A percentile compares a stretch with the other conserved stretches of the same genome.
phyloP scores from a whole-genome alignment of 2,113 vertebrate genomes.

The Pleuronectes platessa region DNA sequence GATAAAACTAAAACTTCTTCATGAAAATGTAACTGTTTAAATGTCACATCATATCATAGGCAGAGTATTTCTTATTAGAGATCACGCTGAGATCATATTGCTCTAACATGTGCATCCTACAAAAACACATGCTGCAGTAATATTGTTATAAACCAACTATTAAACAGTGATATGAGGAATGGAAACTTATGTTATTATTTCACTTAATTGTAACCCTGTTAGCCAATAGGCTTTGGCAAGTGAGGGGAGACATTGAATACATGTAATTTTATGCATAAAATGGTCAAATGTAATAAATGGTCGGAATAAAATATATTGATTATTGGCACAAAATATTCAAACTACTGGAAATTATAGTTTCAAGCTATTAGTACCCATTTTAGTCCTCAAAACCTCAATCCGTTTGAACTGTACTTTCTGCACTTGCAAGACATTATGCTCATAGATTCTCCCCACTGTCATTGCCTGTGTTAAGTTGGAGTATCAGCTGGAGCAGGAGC shows the following conservation, averaged over 20 bases:
- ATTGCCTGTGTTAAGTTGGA: conserved; percentile 69
- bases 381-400: neutral
- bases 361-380: neutral
- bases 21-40: neutral
- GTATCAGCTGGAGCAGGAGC: conserved; percentile 79
- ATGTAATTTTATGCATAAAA: conserved; percentile 38
- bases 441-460: neutral
- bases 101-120: neutral
- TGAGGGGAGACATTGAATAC: conserved; percentile 24
- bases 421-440: neutral
- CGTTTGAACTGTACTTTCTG: neutral
- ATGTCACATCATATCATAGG: no score
- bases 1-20: neutral
- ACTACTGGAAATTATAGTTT: neutral
- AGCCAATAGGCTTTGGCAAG: conserved; percentile 43
- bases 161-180: conserved; percentile 43
- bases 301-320: conserved; percentile 16
- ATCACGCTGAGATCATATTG: neutral
- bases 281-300: conserved; percentile 15
- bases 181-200: conserved; percentile 40
- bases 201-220: conserved; percentile 43
- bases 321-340: conserved; percentile 8
- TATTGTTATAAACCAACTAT: neutral
- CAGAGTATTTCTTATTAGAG: no score
- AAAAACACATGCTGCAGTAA: neutral